Conservation (phyloP, 2,888 invertebrate genomes). For the Glomeris marginata region DNA sequence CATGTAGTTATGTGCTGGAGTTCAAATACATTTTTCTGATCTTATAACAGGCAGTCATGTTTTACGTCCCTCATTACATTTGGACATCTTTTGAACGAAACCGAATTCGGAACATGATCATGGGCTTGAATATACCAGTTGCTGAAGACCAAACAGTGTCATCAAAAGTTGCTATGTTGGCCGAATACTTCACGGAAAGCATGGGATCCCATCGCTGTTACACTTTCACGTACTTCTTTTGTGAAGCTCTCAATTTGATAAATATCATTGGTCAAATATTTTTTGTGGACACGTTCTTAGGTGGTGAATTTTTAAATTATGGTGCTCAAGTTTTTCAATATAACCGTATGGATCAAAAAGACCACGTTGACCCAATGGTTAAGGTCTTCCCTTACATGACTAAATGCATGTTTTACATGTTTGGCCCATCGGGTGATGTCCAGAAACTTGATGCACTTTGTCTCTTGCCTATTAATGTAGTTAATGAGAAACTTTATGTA, state of each 20-base stretch:
- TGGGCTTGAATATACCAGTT: no score
- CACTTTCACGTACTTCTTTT: slow-evolving; percentile 4
- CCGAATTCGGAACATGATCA: not conserved
- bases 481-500: slow-evolving; percentile 47
- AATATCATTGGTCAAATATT: slow-evolving; percentile 24
- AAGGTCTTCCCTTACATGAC: slow-evolving; percentile 62
- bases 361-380: slow-evolving; percentile 22
- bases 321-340: slow-evolving; percentile 23
- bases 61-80: slow-evolving; percentile 5
- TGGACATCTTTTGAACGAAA: slow-evolving; percentile 16
- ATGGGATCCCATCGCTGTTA: no score
- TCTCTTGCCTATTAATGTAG: slow-evolving; percentile 22
- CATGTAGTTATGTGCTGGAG: no score
- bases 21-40: no score
- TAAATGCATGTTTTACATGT: slow-evolving; percentile 23
- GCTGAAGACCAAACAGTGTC: no score
- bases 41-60: no score
- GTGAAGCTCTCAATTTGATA: slow-evolving; percentile 21
- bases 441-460: slow-evolving; percentile 22
- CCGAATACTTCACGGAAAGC: slow-evolving; percentile 17
- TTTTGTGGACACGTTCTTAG: slow-evolving; percentile 23
- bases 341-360: slow-evolving; percentile 19
- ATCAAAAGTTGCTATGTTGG: slow-evolving; percentile 31
- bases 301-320: slow-evolving; percentile 22
- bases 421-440: slow-evolving; percentile 18